These are phyloP conservation scores for Maniola jurtina DNA, from an alignment of 1,140 invertebrate genomes.

Conservation along the genomic window DNA sequence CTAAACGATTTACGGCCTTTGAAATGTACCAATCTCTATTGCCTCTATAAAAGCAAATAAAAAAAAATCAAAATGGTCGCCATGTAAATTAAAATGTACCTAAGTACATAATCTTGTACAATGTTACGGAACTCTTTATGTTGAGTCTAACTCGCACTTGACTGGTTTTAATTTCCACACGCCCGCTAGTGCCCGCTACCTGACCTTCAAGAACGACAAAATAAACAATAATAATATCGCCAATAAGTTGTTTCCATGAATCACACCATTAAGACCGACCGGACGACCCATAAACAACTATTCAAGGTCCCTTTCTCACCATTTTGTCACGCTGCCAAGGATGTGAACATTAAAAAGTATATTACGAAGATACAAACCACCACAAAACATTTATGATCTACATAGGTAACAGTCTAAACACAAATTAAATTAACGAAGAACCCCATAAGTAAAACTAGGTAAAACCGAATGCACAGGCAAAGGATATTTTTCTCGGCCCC, in stretches of 20 bases:
- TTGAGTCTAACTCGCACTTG: neutral
- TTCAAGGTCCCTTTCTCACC: conserved; percentile 20
- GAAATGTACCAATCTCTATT: too few relatives aligned
- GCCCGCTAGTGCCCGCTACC: conserved; percentile 19
- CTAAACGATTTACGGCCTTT: too few relatives aligned
- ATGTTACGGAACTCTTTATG: too few relatives aligned
- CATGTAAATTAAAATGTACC: too few relatives aligned
- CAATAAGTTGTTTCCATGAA: conserved; percentile 31
- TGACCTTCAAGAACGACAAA: conserved; percentile 15
- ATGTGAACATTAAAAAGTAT: conserved; percentile 22
- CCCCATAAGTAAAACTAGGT: too few relatives aligned
- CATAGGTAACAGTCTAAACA: neutral
- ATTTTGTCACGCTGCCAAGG: conserved; percentile 30
- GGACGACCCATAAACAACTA: conserved; percentile 17
- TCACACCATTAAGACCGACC: conserved; percentile 23
- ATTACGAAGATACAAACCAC: neutral
- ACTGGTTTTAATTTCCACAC: conserved; percentile 1
- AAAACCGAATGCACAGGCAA: too few relatives aligned
- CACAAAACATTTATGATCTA: neutral
- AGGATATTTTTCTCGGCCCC: too few relatives aligned
- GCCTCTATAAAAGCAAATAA: too few relatives aligned
- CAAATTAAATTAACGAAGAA: too few relatives aligned
- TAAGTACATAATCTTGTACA: too few relatives aligned
- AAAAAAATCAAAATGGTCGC: too few relatives aligned
- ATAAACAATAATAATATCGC: conserved; percentile 25